Conservation (phyloP, 2,113 vertebrate species). For the Silurus asotus region DNA sequence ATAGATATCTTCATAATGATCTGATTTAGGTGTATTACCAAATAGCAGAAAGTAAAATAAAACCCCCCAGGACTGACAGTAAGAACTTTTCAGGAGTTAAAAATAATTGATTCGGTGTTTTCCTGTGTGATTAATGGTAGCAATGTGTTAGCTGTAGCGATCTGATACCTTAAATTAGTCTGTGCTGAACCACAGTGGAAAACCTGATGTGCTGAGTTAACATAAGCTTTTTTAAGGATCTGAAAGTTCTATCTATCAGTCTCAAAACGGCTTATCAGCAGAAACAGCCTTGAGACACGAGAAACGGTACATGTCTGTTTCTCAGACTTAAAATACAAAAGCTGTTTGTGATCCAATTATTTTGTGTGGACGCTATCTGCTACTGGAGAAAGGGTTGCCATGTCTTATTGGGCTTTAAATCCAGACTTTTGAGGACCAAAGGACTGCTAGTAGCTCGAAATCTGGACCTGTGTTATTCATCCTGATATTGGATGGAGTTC, state of each 20-base stretch:
- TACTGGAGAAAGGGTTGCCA: not conserved
- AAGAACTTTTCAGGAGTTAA: not conserved
- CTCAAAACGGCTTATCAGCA: not conserved
- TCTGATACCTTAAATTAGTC: not conserved
- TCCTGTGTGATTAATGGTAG: not conserved
- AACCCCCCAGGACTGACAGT: not conserved
- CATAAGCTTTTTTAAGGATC: constrained; percentile 52
- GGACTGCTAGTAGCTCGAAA: not conserved
- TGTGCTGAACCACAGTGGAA: not conserved
- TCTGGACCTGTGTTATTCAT: too few relatives aligned
- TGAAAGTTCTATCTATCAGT: constrained; percentile 52
- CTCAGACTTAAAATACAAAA: not conserved
- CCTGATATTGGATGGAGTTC: too few relatives aligned
- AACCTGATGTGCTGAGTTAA: constrained; percentile 50
- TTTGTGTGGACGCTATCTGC: not conserved
- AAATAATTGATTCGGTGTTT: not conserved
- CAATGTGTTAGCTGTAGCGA: not conserved
- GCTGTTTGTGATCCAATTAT: not conserved
- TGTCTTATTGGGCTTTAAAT: not conserved
- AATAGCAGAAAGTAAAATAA: not conserved
- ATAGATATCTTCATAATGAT: not conserved
- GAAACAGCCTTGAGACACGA: not conserved
- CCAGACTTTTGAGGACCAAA: not conserved
- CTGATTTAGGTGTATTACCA: not conserved
- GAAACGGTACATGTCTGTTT: not conserved